A percentile compares a stretch with the other conserved stretches of the same genome.
Evolutionary conservation across 2,113 vertebrate species (phyloP).

Genomic region (Gavia stellata): DNA sequence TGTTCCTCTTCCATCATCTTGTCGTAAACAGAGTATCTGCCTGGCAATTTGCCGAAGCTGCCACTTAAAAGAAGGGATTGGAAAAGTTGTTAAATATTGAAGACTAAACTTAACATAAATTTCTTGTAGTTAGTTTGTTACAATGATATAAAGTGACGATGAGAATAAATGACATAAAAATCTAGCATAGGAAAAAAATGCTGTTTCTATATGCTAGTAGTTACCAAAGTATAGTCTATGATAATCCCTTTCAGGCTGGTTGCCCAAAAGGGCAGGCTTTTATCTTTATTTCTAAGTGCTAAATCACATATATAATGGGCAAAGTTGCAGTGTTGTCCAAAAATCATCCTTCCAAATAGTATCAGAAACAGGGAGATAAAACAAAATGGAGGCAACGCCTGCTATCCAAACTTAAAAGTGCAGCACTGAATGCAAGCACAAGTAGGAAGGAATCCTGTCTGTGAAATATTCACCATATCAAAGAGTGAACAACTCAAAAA

Average conservation of each 20-base stretch:
- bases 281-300: background rate
- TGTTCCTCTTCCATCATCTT: background rate
- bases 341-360: background rate
- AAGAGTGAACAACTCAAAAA: background rate
- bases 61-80: background rate
- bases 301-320: background rate
- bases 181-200: background rate
- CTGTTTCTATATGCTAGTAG: background rate
- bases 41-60: background rate
- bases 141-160: background rate
- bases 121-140: background rate
- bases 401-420: background rate
- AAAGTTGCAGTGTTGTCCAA: background rate
- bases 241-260: background rate
- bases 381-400: background rate
- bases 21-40: background rate
- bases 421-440: background rate
- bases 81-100: background rate
- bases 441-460: background rate
- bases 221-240: background rate
- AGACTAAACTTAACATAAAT: background rate
- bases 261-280: background rate
- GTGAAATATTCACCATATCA: background rate
- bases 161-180: background rate
- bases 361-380: background rate